phyloP scores from a whole-genome alignment of 1,140 invertebrate genomes.

The Drosophila nasuta region DNA sequence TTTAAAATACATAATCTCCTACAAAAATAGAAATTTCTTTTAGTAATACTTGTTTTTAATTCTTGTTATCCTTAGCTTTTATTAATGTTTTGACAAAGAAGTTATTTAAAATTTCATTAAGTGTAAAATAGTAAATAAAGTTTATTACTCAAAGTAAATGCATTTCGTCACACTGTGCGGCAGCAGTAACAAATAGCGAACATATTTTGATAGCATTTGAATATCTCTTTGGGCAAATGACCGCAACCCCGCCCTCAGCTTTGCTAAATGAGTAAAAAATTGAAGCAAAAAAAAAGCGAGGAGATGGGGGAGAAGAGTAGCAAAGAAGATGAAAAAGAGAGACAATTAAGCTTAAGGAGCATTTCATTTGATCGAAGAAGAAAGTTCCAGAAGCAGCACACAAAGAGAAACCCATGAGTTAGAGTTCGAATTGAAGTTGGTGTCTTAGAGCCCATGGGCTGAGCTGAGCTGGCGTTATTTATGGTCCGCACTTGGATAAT shows the following conservation, averaged over 20 bases:
- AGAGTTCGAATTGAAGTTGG: neutral
- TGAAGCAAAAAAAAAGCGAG: conserved; percentile 47
- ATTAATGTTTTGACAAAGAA: too few species aligned
- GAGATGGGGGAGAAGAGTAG: neutral
- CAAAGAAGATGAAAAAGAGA: conserved; percentile 42
- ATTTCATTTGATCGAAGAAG: conserved; percentile 80
- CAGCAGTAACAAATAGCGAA: conserved; percentile 38
- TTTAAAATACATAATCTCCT: too few species aligned
- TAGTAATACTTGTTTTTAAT: too few species aligned
- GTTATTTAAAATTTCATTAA: too few species aligned
- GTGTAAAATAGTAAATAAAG: too few species aligned
- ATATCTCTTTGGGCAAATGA: conserved; percentile 65
- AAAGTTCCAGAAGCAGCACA: conserved; percentile 65
- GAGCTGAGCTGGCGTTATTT: conserved; percentile 38
- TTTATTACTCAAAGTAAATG: neutral
- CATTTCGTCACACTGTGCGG: conserved; percentile 42
- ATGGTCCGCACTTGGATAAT: conserved; percentile 49
- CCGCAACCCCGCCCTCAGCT: conserved; percentile 42
- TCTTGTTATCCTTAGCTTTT: too few species aligned
- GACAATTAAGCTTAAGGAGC: conserved; percentile 83
- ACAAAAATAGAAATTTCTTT: too few species aligned
- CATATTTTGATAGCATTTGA: conserved; percentile 79
- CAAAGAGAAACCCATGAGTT: conserved; percentile 63
- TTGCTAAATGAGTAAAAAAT: conserved; percentile 77
- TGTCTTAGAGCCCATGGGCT: conserved; percentile 45